Evolutionary conservation across 2,113 vertebrate species (phyloP).

Genomic region (Protobothrops flavoviridis): DNA sequence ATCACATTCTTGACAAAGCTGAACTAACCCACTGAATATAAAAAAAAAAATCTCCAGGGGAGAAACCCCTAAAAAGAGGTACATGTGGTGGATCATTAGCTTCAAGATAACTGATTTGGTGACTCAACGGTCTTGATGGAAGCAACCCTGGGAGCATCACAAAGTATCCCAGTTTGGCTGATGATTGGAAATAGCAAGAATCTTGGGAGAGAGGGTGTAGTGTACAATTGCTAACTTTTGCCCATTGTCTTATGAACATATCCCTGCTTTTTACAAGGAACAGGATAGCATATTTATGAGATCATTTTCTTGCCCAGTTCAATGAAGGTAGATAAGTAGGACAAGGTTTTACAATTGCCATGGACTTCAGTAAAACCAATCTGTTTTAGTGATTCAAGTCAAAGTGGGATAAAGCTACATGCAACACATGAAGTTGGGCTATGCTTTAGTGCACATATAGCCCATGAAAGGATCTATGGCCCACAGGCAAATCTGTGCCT

Average conservation of each 20-base stretch:
- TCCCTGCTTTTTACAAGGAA: background rate
- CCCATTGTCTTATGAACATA: background rate
- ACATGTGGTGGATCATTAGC: background rate
- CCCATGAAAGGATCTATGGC: background rate
- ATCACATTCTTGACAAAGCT: conserved; percentile 24
- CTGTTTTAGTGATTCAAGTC: background rate
- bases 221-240: background rate
- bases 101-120: conserved; percentile 3
- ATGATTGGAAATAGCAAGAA: background rate
- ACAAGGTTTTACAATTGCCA: no score
- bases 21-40: conserved; percentile 30
- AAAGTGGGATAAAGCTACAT: background rate
- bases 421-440: background rate
- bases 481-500: background rate
- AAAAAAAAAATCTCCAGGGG: conserved; percentile 19
- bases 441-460: background rate
- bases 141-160: background rate
- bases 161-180: background rate
- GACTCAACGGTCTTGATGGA: background rate
- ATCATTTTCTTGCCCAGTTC: background rate
- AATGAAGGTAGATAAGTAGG: background rate
- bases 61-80: background rate
- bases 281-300: background rate
- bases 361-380: background rate
- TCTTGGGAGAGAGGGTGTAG: background rate